A percentile compares a stretch with the other conserved stretches of the same genome.
Conservation (phyloP, 64 coral and sea anemone genomes). For the Montipora capricornis region DNA sequence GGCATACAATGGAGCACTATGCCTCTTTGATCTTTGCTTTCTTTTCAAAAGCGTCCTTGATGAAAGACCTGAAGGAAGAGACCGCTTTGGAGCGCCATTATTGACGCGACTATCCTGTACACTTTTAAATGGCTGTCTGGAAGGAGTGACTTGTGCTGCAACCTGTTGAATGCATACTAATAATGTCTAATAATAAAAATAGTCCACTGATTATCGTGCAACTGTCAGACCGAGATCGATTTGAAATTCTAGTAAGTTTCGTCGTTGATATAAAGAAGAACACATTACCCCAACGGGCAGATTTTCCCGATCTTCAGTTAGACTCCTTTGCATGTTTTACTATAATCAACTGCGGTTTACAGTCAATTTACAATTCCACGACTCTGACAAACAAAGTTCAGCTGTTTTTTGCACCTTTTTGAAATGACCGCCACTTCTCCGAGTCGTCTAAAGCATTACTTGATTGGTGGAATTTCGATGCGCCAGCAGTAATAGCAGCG, state of each 20-base stretch:
- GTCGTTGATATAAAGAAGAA: background rate
- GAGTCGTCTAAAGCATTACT: slow-evolving; percentile 20
- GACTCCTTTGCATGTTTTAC: slow-evolving; percentile 20
- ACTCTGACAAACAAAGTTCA: background rate
- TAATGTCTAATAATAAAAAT: background rate
- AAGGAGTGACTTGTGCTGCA: slow-evolving; percentile 3
- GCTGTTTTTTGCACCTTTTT: background rate
- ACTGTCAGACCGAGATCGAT: background rate
- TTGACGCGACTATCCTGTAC: slow-evolving; percentile 34
- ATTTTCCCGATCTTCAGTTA: slow-evolving; percentile 30
- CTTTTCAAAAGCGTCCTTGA: slow-evolving; percentile 9
- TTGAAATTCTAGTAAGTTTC: background rate
- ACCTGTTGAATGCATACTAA: slow-evolving; percentile 3
- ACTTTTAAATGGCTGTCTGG: slow-evolving; percentile 31
- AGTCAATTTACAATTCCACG: too few species aligned
- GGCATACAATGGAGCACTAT: slow-evolving; percentile 6
- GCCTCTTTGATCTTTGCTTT: slow-evolving; percentile 40
- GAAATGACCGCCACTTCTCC: slow-evolving; percentile 26
- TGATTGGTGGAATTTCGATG: slow-evolving; percentile 7
- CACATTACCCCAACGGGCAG: slow-evolving; percentile 15
- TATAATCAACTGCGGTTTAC: background rate
- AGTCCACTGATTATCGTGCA: too few species aligned
- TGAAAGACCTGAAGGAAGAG: slow-evolving; percentile 16
- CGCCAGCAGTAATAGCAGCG: background rate
- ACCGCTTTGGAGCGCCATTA: slow-evolving; percentile 9